phyloP scores from a whole-genome alignment of 1,140 invertebrate species.

The Eufriesea mexicana region DNA sequence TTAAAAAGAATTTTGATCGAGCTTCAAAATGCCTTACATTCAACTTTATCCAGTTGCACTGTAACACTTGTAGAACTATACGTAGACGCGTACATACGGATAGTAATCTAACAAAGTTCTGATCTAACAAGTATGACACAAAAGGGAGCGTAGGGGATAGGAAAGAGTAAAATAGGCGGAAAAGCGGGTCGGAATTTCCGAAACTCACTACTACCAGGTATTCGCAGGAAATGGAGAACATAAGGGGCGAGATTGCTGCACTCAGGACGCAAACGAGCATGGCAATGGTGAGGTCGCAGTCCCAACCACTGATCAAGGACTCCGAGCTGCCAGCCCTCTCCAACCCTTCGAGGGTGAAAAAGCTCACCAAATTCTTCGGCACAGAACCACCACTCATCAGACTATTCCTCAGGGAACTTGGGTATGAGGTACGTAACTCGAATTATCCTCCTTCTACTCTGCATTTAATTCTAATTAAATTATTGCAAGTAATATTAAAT shows the following conservation, averaged over 20 bases:
- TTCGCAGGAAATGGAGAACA: slow-evolving; percentile 91
- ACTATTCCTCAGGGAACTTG: slow-evolving; percentile 94
- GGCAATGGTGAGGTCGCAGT: slow-evolving; percentile 84
- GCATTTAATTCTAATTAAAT: background rate
- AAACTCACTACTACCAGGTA: slow-evolving; percentile 68
- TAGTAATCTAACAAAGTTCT: background rate
- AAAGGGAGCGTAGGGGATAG: too few species aligned
- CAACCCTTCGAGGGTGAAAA: slow-evolving; percentile 92
- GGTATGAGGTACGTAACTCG: slow-evolving; percentile 90
- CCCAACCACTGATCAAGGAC: slow-evolving; percentile 80
- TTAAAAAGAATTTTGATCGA: too few species aligned
- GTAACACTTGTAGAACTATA: too few species aligned
- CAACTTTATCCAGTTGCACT: too few species aligned
- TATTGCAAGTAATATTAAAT: background rate
- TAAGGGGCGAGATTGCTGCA: slow-evolving; percentile 91
- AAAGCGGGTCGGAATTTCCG: slow-evolving; percentile 46
- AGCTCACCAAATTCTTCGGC: slow-evolving; percentile 95
- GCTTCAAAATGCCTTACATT: too few species aligned
- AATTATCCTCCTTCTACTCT: background rate
- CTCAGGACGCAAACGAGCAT: slow-evolving; percentile 87
- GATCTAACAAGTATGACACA: background rate
- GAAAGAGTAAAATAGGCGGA: background rate
- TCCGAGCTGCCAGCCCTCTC: slow-evolving; percentile 86
- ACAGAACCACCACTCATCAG: slow-evolving; percentile 95
- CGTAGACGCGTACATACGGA: too few species aligned